These are phyloP conservation scores for Passer domesticus DNA, from an alignment of 2,113 vertebrate genomes.

Conservation along the genomic window DNA sequence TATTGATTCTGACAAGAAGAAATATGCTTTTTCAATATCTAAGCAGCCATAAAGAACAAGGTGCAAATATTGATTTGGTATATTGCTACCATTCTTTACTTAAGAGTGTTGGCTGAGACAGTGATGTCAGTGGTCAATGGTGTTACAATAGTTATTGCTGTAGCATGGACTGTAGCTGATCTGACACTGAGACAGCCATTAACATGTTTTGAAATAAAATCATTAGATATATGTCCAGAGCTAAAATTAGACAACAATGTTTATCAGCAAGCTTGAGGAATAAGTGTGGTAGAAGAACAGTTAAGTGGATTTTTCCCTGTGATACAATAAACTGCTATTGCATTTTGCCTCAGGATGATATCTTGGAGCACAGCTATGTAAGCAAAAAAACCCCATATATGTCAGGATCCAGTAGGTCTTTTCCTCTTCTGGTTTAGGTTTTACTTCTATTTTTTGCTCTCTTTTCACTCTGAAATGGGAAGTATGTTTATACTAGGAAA, in stretches of 20 bases:
- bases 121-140: neutral
- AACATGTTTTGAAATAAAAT: slow-evolving; percentile 43
- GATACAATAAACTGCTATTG: neutral
- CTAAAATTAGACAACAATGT: neutral
- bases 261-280: neutral
- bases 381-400: neutral
- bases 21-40: neutral
- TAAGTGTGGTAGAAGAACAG: neutral
- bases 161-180: neutral
- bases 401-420: neutral
- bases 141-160: neutral
- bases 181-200: neutral
- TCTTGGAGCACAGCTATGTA: neutral
- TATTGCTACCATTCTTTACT: slow-evolving; percentile 50
- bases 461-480: neutral
- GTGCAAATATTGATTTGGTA: slow-evolving; percentile 27
- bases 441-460: neutral
- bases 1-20: slow-evolving; percentile 20
- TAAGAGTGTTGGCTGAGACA: neutral
- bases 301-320: neutral
- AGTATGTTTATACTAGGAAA: neutral
- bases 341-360: neutral
- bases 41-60: neutral
- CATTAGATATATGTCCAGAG: neutral
- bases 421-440: neutral